Evolutionary conservation across 2,113 vertebrate genomes (phyloP).

Genomic region (Takifugu flavidus): DNA sequence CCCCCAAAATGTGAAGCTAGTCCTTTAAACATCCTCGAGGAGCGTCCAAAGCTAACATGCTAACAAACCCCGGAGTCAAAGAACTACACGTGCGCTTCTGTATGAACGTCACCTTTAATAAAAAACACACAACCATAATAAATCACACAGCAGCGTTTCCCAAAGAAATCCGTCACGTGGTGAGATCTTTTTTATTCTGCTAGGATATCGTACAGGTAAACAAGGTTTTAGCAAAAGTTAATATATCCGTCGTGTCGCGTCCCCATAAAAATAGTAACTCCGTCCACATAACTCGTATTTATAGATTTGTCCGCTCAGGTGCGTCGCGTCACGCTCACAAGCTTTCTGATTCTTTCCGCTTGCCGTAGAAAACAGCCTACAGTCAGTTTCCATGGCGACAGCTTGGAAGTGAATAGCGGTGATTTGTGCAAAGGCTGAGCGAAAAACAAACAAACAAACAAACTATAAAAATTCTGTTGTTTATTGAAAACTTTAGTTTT

Average conservation of each 20-base stretch:
- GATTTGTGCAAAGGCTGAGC: constrained; percentile 80
- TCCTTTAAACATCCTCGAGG: not conserved
- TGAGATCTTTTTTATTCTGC: constrained; percentile 89
- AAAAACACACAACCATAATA: constrained; percentile 2
- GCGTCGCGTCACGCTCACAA: constrained; percentile 3
- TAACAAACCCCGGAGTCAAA: not conserved
- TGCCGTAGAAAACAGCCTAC: constrained; percentile 74
- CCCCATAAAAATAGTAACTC: constrained; percentile 99
- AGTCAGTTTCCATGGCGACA: constrained; percentile 76
- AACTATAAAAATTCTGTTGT: not conserved
- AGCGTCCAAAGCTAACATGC: too few species aligned
- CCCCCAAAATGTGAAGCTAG: too few species aligned
- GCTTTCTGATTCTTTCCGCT: constrained; percentile 3
- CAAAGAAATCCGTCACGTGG: constrained; percentile 71
- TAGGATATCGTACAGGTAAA: constrained; percentile 99
- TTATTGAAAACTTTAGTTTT: too few species aligned
- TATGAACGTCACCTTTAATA: not conserved
- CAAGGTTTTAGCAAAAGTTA: constrained; percentile 99
- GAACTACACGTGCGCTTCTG: not conserved
- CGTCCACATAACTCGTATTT: constrained; percentile 95
- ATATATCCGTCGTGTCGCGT: constrained; percentile 98
- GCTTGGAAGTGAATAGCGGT: constrained; percentile 78
- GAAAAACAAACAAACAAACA: constrained; percentile 11
- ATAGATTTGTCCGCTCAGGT: constrained; percentile 67
- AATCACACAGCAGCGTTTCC: constrained; percentile 35